Evolutionary conservation across 2,113 vertebrate genomes (phyloP).

Genomic region (Ascaphus truei): DNA sequence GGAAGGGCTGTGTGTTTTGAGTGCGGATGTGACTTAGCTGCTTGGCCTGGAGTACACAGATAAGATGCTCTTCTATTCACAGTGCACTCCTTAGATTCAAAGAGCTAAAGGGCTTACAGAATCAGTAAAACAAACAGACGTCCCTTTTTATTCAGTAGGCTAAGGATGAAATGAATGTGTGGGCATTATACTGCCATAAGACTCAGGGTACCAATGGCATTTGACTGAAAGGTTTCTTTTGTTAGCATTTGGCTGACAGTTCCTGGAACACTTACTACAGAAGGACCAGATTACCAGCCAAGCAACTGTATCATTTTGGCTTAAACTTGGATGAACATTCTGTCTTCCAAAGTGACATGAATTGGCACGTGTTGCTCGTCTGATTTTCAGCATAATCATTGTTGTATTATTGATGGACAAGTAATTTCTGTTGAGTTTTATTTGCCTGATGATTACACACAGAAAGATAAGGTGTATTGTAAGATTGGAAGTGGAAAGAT

Average conservation of each 20-base stretch:
- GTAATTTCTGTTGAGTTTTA: neutral
- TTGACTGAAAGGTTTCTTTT: constrained; percentile 73
- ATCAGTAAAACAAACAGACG: constrained; percentile 76
- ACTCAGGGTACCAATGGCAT: constrained; percentile 56
- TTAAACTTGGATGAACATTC: neutral
- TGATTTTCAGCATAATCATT: neutral
- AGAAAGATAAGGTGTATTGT: too few species aligned
- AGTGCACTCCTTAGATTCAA: constrained; percentile 60
- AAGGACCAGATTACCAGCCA: constrained; percentile 38
- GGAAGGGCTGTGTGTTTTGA: constrained; percentile 73
- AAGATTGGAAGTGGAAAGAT: too few species aligned
- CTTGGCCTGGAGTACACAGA: constrained; percentile 81
- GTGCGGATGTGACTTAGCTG: constrained; percentile 72
- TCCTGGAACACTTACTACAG: constrained; percentile 61
- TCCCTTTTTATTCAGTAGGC: constrained; percentile 53
- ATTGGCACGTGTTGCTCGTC: neutral
- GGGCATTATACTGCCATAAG: constrained; percentile 67
- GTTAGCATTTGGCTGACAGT: constrained; percentile 61
- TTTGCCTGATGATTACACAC: too few species aligned
- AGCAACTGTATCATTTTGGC: neutral
- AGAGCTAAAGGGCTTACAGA: constrained; percentile 62
- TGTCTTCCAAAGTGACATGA: neutral
- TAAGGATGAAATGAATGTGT: constrained; percentile 65
- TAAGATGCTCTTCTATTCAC: constrained; percentile 85
- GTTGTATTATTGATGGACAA: neutral